Evolutionary conservation across 53 echinoderm and acorn worm genomes (phyloP), one percentile per base, ranked within the genome.

Genomic region (Apostichopus leukothele): DNA sequence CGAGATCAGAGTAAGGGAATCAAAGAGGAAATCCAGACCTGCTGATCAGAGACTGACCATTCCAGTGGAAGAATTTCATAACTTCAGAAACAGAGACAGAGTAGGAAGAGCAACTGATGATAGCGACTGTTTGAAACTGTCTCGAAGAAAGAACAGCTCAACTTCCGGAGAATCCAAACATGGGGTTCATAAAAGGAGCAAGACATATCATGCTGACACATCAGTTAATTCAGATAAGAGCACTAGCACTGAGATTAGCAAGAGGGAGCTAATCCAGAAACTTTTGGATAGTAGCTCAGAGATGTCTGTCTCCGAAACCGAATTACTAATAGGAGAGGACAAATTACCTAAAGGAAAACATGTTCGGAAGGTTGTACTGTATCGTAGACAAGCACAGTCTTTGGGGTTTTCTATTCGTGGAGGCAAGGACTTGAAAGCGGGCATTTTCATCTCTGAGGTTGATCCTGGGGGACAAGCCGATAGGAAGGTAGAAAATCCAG

Each of bases 371-470:
- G 91, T 98, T 14, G 94, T 92, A 22, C 86, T 98, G 53, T 87
- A 92, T 25, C 91, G 92, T 5, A 71, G 94, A 22, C 88, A 91
- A 52, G 93, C 92, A 3, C 87, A 91, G 88, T 94, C 90, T 21
- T 91, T 98, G 71, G 99, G 99, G 27, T 98, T 98, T 90, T 92
- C 92, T 67, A 98, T 98, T 52, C 94, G 99, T 52, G 99, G 99
- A 57, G 99, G 99, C 13, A 89, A 92, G 18, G 99, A 98, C 53
- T 90, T 94, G 18, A 93, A 95, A 4, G 87, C 99, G 67, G 99
- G 99, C 14, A 98, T 98, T 76, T 98, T 90, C 89, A 92, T 98
- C 59, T 98, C 99, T 27, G 93, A 94, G 55, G 90, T 98, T 61
- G 95, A 98, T 89, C 26, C 91, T 13, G 99, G 95, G 0, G 93